phyloP scores from a whole-genome alignment of 2,888 invertebrate genomes.

The Plebejus anna region DNA sequence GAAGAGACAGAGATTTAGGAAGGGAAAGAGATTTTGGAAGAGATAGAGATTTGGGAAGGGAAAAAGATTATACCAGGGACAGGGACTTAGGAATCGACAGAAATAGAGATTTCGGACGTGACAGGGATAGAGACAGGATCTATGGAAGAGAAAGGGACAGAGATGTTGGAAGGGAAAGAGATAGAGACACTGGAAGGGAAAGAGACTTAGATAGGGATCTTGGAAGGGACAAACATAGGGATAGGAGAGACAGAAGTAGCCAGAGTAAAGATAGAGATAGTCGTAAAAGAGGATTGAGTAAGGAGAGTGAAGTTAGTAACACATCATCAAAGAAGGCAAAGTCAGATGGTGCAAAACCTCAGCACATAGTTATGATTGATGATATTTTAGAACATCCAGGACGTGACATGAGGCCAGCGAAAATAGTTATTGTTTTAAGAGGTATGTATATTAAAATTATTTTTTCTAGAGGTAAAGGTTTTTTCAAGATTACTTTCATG shows the following conservation, averaged over 20 bases:
- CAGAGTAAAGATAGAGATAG: conserved; percentile 43
- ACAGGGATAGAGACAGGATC: conserved; percentile 41
- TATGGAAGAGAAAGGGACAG: conserved; percentile 33
- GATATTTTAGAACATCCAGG: conserved; percentile 91
- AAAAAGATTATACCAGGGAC: conserved; percentile 43
- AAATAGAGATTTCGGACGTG: conserved; percentile 44
- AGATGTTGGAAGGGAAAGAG: conserved; percentile 39
- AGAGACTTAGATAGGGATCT: conserved; percentile 47
- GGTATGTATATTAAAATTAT: conserved; percentile 57
- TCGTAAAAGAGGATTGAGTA: conserved; percentile 60
- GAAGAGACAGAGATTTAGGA: conserved; percentile 39
- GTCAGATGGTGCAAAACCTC: conserved; percentile 44
- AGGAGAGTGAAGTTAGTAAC: conserved; percentile 51
- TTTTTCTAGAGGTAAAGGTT: not conserved
- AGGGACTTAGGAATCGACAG: conserved; percentile 34
- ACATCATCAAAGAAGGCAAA: conserved; percentile 49
- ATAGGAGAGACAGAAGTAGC: conserved; percentile 48
- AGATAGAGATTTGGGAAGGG: conserved; percentile 40
- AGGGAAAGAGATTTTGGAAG: conserved; percentile 44
- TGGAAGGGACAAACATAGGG: conserved; percentile 43
- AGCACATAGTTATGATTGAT: conserved; percentile 84
- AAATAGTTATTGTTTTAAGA: conserved; percentile 92
- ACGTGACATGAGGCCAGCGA: conserved; percentile 87
- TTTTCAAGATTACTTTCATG: too few species aligned
- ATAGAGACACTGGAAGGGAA: conserved; percentile 37